phyloP scores from a whole-genome alignment of 2,113 vertebrate species.

The Trematomus loennbergii region DNA sequence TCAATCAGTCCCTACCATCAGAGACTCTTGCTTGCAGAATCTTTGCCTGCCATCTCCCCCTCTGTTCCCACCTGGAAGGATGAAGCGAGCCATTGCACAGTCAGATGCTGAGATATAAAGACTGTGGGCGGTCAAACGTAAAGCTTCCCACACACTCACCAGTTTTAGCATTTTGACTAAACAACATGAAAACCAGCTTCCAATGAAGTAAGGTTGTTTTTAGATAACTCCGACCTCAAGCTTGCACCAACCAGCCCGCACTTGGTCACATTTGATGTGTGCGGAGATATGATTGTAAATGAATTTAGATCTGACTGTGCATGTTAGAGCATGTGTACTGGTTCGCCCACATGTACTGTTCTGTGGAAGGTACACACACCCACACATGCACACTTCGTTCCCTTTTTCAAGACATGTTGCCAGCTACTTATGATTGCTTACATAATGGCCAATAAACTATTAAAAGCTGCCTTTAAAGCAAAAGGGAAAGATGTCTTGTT shows the following conservation, averaged over 20 bases:
- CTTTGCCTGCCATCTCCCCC: conserved; percentile 20
- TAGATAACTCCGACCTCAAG: conserved; percentile 14
- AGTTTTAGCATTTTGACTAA: conserved; percentile 52
- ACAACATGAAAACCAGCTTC: conserved; percentile 56
- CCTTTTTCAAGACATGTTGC: conserved; percentile 22
- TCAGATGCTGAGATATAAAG: conserved; percentile 26
- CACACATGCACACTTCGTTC: conserved; percentile 25
- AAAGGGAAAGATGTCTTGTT: not conserved
- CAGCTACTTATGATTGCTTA: not conserved
- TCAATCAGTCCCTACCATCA: conserved; percentile 5
- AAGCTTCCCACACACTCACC: conserved; percentile 67
- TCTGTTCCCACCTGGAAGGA: conserved; percentile 37
- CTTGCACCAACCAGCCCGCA: conserved; percentile 49
- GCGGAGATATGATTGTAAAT: conserved; percentile 34
- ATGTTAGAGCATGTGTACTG: conserved; percentile 23
- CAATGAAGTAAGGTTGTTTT: conserved; percentile 51
- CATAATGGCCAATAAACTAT: not conserved
- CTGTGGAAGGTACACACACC: conserved; percentile 28
- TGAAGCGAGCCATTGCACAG: conserved; percentile 31
- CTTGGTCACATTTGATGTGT: conserved; percentile 15
- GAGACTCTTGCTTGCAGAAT: conserved; percentile 4
- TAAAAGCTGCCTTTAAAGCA: not conserved
- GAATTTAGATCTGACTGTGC: conserved; percentile 33
- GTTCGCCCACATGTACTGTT: conserved; percentile 34
- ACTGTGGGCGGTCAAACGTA: conserved; percentile 33